phyloP scores from a whole-genome alignment of 2,888 invertebrate species.

The Drosophila mimetica region DNA sequence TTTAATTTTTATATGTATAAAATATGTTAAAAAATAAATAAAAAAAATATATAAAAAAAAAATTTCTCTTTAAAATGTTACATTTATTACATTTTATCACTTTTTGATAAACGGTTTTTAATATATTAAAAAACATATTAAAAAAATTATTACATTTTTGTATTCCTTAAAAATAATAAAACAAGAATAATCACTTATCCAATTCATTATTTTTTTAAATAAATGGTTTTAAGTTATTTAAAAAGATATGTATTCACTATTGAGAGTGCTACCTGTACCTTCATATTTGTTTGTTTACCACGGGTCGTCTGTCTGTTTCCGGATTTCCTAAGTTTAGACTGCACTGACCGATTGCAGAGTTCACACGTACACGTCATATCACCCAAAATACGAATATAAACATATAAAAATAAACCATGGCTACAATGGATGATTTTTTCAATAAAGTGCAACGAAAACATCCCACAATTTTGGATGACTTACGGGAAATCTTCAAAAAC shows the following conservation, averaged over 20 bases:
- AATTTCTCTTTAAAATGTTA: too few relatives aligned
- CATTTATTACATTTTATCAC: too few relatives aligned
- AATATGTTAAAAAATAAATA: too few relatives aligned
- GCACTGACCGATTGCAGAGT: conserved; percentile 21
- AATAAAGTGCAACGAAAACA: conserved; percentile 31
- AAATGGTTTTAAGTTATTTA: too few relatives aligned
- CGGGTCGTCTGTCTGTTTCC: conserved; percentile 6
- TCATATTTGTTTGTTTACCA: conserved; percentile 8
- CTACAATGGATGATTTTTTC: conserved; percentile 50
- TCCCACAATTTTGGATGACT: conserved; percentile 38
- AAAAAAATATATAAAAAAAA: too few relatives aligned
- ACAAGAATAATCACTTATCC: too few relatives aligned
- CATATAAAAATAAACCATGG: conserved; percentile 11
- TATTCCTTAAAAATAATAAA: too few relatives aligned
- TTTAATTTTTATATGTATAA: background rate
- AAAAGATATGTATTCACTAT: too few relatives aligned
- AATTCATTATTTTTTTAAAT: background rate
- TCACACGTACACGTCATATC: conserved; percentile 3
- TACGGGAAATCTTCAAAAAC: conserved; percentile 35
- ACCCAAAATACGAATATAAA: background rate
- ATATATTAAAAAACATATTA: too few relatives aligned
- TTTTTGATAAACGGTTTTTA: too few relatives aligned
- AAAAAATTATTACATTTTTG: too few relatives aligned
- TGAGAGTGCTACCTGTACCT: background rate
- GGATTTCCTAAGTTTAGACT: conserved; percentile 21